Evolutionary conservation across 2,113 vertebrate species (phyloP).

Genomic region (Marcusenius ussheri): DNA sequence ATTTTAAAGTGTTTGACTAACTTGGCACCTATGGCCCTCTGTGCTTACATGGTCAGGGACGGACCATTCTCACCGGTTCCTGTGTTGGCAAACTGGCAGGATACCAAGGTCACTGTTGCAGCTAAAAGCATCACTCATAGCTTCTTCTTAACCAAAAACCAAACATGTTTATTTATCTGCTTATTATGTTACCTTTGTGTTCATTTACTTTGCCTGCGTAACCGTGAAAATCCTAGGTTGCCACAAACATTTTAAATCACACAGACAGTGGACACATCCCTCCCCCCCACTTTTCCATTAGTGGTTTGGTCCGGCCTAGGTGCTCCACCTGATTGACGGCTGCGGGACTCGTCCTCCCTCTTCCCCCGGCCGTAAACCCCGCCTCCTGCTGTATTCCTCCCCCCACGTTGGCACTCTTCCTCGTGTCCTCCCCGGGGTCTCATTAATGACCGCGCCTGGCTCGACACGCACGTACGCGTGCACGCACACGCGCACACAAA

Average conservation of each 20-base stretch:
- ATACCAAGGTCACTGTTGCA: not conserved
- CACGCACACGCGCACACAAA: conserved; percentile 21
- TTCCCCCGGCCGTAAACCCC: conserved; percentile 11
- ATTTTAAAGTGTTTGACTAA: not conserved
- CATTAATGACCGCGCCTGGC: conserved; percentile 54
- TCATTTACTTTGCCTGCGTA: not conserved
- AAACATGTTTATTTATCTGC: not conserved
- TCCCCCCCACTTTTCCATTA: not conserved
- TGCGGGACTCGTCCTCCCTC: conserved; percentile 26
- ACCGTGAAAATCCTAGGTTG: not conserved
- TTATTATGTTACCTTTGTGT: not conserved
- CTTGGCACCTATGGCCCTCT: not conserved
- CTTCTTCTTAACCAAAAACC: not conserved
- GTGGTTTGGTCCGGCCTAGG: conserved; percentile 26
- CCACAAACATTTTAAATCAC: not conserved
- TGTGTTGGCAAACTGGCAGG: not conserved
- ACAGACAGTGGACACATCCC: not conserved
- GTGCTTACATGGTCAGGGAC: not conserved
- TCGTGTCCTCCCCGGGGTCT: conserved; percentile 52
- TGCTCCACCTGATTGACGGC: conserved; percentile 57
- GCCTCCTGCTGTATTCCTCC: conserved; percentile 41
- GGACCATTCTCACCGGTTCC: not conserved
- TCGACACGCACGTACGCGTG: conserved; percentile 43
- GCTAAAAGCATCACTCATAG: not conserved
- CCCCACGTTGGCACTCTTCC: conserved; percentile 56